A percentile compares a stretch with the other conserved stretches of the same genome.
These are phyloP conservation scores for Notothenia rossii DNA, from an alignment of 2,113 vertebrate genomes.

Conservation along the genomic window DNA sequence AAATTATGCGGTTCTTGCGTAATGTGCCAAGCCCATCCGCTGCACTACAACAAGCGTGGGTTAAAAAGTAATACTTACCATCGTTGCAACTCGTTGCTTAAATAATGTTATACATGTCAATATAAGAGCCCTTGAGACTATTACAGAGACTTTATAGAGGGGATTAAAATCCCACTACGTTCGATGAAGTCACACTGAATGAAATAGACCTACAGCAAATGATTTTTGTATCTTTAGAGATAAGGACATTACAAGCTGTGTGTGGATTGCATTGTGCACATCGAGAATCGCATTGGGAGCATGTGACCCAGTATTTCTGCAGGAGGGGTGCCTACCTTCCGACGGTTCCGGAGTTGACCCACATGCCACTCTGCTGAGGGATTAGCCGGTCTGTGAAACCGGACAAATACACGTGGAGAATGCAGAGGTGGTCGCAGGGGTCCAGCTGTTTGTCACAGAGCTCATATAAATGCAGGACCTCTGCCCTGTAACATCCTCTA, in stretches of 20 bases:
- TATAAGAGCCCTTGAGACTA: not conserved
- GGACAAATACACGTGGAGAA: slow-evolving; percentile 60
- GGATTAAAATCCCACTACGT: slow-evolving; percentile 30
- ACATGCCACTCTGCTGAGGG: slow-evolving; percentile 82
- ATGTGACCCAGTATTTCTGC: slow-evolving; percentile 67
- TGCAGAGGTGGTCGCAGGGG: not conserved
- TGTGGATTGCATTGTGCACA: slow-evolving; percentile 53
- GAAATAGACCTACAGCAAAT: not conserved
- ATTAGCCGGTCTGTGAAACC: slow-evolving; percentile 74
- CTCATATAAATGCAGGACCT: slow-evolving; percentile 47
- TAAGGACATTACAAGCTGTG: not conserved
- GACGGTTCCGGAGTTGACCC: slow-evolving; percentile 85
- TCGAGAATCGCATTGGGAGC: slow-evolving; percentile 34
- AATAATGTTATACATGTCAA: not conserved
- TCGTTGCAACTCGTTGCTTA: not conserved
- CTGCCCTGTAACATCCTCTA: slow-evolving; percentile 67
- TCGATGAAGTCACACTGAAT: not conserved
- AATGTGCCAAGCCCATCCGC: slow-evolving; percentile 79
- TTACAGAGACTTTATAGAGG: not conserved
- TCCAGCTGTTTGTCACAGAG: slow-evolving; percentile 41
- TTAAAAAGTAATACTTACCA: not conserved
- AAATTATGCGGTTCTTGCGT: slow-evolving; percentile 72
- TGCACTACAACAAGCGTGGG: slow-evolving; percentile 46
- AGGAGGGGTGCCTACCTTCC: slow-evolving; percentile 83
- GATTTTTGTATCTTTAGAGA: not conserved